Evolutionary conservation across 2,888 invertebrate genomes (phyloP), one percentile per base, ranked within the genome.

Genomic region (Coronaproctus castanopsis): DNA sequence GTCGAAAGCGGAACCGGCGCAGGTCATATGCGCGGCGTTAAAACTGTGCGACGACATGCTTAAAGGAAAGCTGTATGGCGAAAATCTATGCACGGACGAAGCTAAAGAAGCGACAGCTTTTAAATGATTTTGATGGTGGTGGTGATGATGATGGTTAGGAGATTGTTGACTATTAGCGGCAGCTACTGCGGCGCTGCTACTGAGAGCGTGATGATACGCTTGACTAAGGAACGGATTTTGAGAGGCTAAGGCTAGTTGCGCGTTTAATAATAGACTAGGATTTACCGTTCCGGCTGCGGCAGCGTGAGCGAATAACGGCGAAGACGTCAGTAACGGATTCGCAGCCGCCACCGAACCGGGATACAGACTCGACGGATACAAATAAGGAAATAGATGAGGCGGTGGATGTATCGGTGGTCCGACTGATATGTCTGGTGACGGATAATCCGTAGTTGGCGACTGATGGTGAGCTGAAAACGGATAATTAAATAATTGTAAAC

Each of bases 361-460:
- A 74, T 91, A 92, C 64, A 92, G 76, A 36, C 89, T 88, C 22
- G 76, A 78, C 48, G 90, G 90, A 73, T 92, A 93, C 58, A 95
- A 81, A 77, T 93, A 93, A 66, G 93, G 92, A 70, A 93, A 76
- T 70, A 87, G 77, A 72, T 83, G 85, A 48, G 88, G 82, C 57
- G 90, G 89, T 54, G 91, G 90, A 69, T 92, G 92, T 54, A 91
- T 85, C 54, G 91, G 91, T 51, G 92, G 92, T 57, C 92, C 93
- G 51, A 93, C 85, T 36, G 90, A 90, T 63, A 92, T 91, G 75
- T 93, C 93, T 21, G 92, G 92, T 64, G 88, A 83, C 1, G 89
- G 89, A 65, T 86, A 86, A 67, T 79, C 72, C 67, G 76, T 66
- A 65, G 80, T 14, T 74, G 60, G 57, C 14, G 57, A 61, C 21